These are phyloP conservation scores for Plagiodera versicolora DNA, from an alignment of 2,888 invertebrate genomes.

Conservation along the genomic window DNA sequence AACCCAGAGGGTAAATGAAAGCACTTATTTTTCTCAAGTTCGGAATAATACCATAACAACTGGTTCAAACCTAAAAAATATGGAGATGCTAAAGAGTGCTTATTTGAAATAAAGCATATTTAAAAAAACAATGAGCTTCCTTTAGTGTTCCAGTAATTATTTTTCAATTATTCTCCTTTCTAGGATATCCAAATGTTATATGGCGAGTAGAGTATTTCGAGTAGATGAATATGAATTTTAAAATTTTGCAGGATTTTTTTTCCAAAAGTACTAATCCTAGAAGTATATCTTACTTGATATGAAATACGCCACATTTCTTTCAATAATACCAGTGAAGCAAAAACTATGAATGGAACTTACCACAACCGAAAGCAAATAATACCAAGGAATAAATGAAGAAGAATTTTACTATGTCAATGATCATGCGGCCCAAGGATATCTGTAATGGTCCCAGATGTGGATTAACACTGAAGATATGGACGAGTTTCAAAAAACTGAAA, in stretches of 20 bases:
- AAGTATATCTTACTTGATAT: too few relatives aligned
- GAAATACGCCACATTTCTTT: too few relatives aligned
- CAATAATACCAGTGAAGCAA: too few relatives aligned
- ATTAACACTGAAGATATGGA: constrained; percentile 96
- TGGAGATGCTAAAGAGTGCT: background rate
- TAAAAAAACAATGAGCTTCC: too few relatives aligned
- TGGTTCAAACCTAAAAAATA: constrained; percentile 75
- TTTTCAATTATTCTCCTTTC: too few relatives aligned
- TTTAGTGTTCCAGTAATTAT: too few relatives aligned
- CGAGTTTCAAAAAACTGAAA: constrained; percentile 72
- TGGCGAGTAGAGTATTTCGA: too few relatives aligned
- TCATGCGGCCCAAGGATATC: constrained; percentile 92
- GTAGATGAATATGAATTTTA: too few relatives aligned
- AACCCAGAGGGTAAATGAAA: constrained; percentile 72
- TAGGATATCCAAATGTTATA: too few relatives aligned
- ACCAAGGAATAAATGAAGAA: constrained; percentile 93
- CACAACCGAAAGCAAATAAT: constrained; percentile 94
- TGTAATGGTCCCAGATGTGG: constrained; percentile 92
- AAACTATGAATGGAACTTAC: constrained; percentile 56
- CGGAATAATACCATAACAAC: constrained; percentile 90
- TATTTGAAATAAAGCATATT: background rate
- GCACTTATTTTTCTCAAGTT: constrained; percentile 83
- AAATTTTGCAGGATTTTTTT: too few relatives aligned
- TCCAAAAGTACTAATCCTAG: too few relatives aligned
- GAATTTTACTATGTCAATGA: constrained; percentile 93